Evolutionary conservation across 2,888 invertebrate species (phyloP).

Genomic region (Ennomos quercinarius): DNA sequence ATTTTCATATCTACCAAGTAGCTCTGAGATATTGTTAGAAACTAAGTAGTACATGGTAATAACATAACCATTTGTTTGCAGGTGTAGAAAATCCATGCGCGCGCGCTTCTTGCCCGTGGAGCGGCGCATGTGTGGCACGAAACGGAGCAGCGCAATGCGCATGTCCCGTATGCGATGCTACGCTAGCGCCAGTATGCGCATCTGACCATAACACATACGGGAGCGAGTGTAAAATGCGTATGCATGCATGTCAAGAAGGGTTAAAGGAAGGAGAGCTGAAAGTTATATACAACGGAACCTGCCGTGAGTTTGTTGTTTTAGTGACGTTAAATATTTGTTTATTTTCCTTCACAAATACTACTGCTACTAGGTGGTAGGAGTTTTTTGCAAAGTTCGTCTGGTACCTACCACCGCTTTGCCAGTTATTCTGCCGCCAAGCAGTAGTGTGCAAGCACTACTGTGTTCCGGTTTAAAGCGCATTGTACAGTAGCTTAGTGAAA

Average conservation of each 20-base stretch:
- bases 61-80: constrained; percentile 42
- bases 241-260: constrained; percentile 91
- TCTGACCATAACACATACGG: constrained; percentile 92
- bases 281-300: constrained; percentile 86
- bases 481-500: too few relatives aligned
- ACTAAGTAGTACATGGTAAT: background rate
- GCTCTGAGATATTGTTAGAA: background rate
- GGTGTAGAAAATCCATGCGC: constrained; percentile 86
- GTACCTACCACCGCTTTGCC: too few relatives aligned
- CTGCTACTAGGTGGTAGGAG: too few relatives aligned
- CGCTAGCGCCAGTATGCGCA: constrained; percentile 91
- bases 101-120: constrained; percentile 86
- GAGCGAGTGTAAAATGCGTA: constrained; percentile 92
- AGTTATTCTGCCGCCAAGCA: too few relatives aligned
- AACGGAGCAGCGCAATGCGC: constrained; percentile 87
- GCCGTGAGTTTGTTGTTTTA: constrained; percentile 66
- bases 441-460: too few relatives aligned
- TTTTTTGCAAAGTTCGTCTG: too few relatives aligned
- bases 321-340: too few relatives aligned
- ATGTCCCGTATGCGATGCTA: constrained; percentile 91
- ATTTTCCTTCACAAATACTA: too few relatives aligned
- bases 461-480: too few relatives aligned
- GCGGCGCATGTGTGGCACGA: constrained; percentile 88
- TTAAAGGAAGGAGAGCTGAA: constrained; percentile 87
- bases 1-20: too few relatives aligned